A percentile compares a stretch with the other conserved stretches of the same genome.
phyloP scores from a whole-genome alignment of 2,113 vertebrate species.

The Pelobates fuscus region DNA sequence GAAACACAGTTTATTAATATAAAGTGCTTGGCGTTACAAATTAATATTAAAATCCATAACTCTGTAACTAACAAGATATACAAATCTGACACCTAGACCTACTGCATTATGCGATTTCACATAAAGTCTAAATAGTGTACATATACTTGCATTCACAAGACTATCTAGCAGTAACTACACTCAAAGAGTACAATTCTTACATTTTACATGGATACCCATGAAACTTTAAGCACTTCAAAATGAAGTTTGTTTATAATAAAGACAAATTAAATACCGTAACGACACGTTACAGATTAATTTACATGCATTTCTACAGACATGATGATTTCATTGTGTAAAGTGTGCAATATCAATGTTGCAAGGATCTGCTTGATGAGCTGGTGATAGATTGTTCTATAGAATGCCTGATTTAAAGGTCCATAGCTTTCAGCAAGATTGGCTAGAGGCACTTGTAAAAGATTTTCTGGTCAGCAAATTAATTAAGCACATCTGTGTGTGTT shows the following conservation, averaged over 20 bases:
- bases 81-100: background rate
- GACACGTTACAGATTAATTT: slow-evolving; percentile 58
- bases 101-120: background rate
- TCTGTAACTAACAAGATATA: background rate
- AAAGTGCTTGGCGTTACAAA: slow-evolving; percentile 26
- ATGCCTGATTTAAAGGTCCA: no score
- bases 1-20: slow-evolving; percentile 1
- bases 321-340: no score
- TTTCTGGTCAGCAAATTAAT: no score
- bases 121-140: background rate
- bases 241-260: slow-evolving; percentile 88
- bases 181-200: slow-evolving; percentile 58
- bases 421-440: no score
- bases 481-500: no score
- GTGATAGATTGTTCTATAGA: background rate
- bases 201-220: slow-evolving; percentile 80
- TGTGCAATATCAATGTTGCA: background rate
- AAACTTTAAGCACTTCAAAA: slow-evolving; percentile 90
- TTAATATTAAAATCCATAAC: background rate
- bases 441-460: no score
- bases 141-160: background rate
- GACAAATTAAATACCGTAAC: slow-evolving; percentile 57
- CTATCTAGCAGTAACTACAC: background rate
- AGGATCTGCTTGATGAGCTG: background rate
- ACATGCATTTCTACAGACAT: slow-evolving; percentile 6